Conservation (phyloP, 23 tunicate genomes). For the Ciona savignyi region DNA sequence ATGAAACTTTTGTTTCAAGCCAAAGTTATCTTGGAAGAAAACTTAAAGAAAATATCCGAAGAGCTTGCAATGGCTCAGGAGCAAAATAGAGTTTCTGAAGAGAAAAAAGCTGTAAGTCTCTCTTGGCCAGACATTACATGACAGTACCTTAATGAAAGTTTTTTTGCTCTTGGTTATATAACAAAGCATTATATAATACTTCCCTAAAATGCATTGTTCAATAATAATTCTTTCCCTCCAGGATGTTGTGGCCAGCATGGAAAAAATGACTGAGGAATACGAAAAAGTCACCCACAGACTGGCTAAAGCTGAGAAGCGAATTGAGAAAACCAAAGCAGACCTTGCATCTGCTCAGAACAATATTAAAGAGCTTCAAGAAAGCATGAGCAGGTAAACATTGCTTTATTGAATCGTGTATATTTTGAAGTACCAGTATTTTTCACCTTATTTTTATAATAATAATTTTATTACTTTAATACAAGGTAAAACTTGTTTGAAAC, state of each 20-base stretch:
- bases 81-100: neutral
- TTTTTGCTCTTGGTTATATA: no score
- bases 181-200: no score
- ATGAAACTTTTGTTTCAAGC: conserved; percentile 17
- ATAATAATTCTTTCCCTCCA: no score
- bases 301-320: conserved; percentile 17
- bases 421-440: no score
- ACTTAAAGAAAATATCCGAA: neutral
- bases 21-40: conserved; percentile 15
- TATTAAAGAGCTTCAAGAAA: conserved; percentile 26
- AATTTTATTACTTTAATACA: no score
- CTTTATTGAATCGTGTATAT: no score
- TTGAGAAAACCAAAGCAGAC: conserved; percentile 30
- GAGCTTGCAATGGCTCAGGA: conserved; percentile 28
- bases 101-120: no score
- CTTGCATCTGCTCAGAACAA: conserved; percentile 31
- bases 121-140: no score
- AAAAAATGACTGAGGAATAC: conserved; percentile 14
- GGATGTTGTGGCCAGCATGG: conserved; percentile 18
- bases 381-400: conserved; percentile 19
- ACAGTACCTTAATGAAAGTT: no score
- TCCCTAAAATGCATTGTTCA: no score
- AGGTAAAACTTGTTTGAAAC: no score
- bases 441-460: no score
- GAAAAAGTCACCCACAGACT: conserved; percentile 17